phyloP scores from a whole-genome alignment of 2,113 vertebrate genomes.

The Typhlomys cinereus region DNA sequence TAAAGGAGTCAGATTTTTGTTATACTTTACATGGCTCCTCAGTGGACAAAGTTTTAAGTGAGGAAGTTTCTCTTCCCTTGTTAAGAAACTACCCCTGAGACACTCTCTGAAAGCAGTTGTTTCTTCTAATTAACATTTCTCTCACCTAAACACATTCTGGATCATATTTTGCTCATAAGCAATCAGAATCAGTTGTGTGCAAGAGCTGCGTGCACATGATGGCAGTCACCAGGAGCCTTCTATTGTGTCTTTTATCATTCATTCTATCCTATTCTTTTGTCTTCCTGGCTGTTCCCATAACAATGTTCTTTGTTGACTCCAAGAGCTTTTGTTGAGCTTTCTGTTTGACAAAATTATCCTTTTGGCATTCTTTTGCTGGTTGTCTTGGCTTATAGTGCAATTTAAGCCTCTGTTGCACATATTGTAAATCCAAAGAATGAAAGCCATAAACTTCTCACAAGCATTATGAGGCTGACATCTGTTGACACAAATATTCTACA shows the following conservation, averaged over 20 bases:
- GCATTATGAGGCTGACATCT: slow-evolving; percentile 60
- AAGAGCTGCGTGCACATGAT: fast-evolving
- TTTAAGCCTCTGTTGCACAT: slow-evolving; percentile 61
- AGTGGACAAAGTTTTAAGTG: too few relatives aligned
- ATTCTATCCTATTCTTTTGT: neutral
- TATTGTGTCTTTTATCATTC: neutral
- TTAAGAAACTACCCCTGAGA: too few relatives aligned
- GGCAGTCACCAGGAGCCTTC: fast-evolving
- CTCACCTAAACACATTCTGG: neutral
- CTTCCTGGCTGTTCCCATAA: neutral
- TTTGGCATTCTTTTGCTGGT: slow-evolving; percentile 7
- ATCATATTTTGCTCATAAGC: neutral
- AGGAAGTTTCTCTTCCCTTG: too few relatives aligned
- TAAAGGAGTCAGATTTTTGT: neutral
- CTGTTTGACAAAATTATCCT: slow-evolving; percentile 49
- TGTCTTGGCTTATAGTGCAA: slow-evolving; percentile 47
- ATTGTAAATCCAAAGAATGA: slow-evolving; percentile 70
- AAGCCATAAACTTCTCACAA: slow-evolving; percentile 59
- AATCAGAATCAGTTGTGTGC: neutral
- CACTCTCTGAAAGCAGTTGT: too few relatives aligned
- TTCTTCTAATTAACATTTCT: neutral
- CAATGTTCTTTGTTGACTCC: neutral
- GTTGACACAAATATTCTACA: slow-evolving; percentile 56
- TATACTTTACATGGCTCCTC: too few relatives aligned
- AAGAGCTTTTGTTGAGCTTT: slow-evolving; percentile 1